These are phyloP conservation scores for Meteorus cinctellus DNA, from an alignment of 2,888 invertebrate genomes.

Conservation along the genomic window DNA sequence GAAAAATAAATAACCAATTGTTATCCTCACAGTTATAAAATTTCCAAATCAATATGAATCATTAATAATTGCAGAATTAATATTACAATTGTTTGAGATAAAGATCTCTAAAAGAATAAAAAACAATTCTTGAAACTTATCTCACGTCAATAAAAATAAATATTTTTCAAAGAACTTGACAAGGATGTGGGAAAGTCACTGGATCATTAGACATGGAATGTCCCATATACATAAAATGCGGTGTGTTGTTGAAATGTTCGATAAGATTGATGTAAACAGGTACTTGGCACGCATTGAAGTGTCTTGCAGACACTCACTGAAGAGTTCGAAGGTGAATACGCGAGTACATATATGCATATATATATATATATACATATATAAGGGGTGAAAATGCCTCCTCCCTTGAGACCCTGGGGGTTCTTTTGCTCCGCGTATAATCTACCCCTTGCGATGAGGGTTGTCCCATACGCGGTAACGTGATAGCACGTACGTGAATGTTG, in stretches of 20 bases:
- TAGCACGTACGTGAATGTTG: conserved; percentile 48
- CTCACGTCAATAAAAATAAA: neutral
- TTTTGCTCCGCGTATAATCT: conserved; percentile 48
- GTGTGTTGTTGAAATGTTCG: conserved; percentile 61
- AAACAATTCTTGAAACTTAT: too few species aligned
- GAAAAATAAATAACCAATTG: too few species aligned
- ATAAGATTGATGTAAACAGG: conserved; percentile 71
- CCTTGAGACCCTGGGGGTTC: conserved; percentile 57
- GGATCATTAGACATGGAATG: too few species aligned
- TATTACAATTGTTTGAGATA: too few species aligned
- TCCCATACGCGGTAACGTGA: conserved; percentile 27
- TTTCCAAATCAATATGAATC: neutral
- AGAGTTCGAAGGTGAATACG: conserved; percentile 16
- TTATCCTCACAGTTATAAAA: neutral
- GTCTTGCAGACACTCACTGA: conserved; percentile 54
- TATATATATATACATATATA: conserved; percentile 31
- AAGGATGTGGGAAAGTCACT: too few species aligned
- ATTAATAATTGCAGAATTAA: too few species aligned
- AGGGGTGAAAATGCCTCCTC: conserved; percentile 23
- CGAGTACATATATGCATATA: neutral
- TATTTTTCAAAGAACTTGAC: neutral
- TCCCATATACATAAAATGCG: too few species aligned
- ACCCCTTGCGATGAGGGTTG: conserved; percentile 35
- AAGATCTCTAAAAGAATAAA: too few species aligned
- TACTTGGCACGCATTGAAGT: conserved; percentile 63